These are phyloP conservation scores for Semicossyphus pulcher DNA, from an alignment of 2,113 vertebrate species.

Conservation along the genomic window DNA sequence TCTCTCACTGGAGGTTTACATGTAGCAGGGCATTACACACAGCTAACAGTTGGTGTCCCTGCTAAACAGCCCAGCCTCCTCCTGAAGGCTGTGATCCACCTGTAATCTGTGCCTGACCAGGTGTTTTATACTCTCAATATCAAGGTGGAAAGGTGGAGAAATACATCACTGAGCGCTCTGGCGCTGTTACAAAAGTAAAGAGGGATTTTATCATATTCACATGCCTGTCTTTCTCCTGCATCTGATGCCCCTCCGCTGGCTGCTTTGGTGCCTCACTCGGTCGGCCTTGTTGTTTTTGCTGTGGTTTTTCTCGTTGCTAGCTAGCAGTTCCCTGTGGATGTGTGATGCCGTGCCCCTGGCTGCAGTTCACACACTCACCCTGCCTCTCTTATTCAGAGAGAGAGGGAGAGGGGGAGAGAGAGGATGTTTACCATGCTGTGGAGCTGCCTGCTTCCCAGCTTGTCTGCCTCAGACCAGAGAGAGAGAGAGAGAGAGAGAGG, in stretches of 20 bases:
- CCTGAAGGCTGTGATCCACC: constrained; percentile 14
- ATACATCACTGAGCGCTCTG: constrained; percentile 18
- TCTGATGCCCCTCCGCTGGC: constrained; percentile 60
- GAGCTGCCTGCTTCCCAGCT: constrained; percentile 76
- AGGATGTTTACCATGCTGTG: constrained; percentile 77
- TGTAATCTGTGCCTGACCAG: constrained; percentile 15
- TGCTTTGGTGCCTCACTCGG: constrained; percentile 57
- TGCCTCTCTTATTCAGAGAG: constrained; percentile 70
- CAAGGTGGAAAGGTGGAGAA: not conserved
- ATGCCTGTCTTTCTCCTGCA: constrained; percentile 30
- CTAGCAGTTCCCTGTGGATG: constrained; percentile 72
- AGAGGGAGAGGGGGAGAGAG: constrained; percentile 30
- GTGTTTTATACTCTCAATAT: constrained; percentile 1
- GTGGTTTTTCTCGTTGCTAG: constrained; percentile 72
- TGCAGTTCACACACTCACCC: constrained; percentile 76
- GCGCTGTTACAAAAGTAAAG: constrained; percentile 29
- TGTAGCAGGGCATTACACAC: constrained; percentile 20
- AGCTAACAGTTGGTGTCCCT: constrained; percentile 25
- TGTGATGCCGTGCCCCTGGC: constrained; percentile 77
- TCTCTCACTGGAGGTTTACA: constrained; percentile 5
- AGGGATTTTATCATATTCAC: constrained; percentile 37
- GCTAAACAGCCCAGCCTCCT: not conserved
- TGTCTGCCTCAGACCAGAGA: constrained; percentile 76
- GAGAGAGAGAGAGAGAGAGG: constrained; percentile 21
- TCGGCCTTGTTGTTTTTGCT: constrained; percentile 70